These are phyloP conservation scores for Agrotis ipsilon DNA, from an alignment of 2,888 invertebrate species.

Conservation along the genomic window DNA sequence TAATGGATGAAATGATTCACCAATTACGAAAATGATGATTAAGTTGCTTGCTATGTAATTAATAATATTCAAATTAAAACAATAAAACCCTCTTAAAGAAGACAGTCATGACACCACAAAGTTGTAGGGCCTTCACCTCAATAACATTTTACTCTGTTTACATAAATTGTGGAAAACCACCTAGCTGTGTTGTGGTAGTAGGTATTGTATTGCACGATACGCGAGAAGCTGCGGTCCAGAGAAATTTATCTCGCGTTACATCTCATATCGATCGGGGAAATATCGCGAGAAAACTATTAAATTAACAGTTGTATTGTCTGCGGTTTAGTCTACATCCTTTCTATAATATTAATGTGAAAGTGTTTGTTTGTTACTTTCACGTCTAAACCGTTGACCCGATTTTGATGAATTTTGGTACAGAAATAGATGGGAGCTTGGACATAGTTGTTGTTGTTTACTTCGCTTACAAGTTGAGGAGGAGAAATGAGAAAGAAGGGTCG, in stretches of 20 bases:
- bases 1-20: too few species aligned
- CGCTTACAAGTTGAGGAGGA: too few species aligned
- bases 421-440: too few species aligned
- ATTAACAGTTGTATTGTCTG: neutral
- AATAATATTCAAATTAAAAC: too few species aligned
- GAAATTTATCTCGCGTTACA: constrained; percentile 60
- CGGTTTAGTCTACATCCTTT: neutral
- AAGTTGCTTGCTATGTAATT: too few species aligned
- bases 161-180: constrained; percentile 44
- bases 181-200: constrained; percentile 16
- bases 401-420: too few species aligned
- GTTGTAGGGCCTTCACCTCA: constrained; percentile 18
- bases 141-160: constrained; percentile 22
- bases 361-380: too few species aligned
- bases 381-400: too few species aligned
- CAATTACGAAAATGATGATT: too few species aligned
- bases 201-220: constrained; percentile 58
- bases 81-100: neutral
- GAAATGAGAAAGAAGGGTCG: too few species aligned
- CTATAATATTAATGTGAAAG: too few species aligned
- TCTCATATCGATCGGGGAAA: constrained; percentile 43
- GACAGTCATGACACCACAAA: neutral
- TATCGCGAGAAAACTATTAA: constrained; percentile 50
- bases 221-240: constrained; percentile 61
- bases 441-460: too few species aligned